Evolutionary conservation across 2,797 vertebrate genomes (phyloP).

Genomic region (Mormyrops boulengeri): DNA sequence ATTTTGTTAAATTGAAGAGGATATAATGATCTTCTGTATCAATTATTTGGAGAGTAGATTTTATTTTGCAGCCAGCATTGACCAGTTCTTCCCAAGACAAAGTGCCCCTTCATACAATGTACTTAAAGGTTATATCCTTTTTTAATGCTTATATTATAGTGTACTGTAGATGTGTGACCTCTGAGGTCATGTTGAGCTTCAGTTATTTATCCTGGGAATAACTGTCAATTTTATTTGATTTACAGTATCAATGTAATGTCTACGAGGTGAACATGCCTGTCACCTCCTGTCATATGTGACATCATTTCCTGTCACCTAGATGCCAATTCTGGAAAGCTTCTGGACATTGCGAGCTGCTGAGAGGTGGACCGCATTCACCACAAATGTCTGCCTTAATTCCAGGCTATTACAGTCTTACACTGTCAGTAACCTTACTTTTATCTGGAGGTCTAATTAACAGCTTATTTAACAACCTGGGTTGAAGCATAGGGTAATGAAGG

Average conservation of each 20-base stretch:
- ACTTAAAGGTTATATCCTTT: background rate
- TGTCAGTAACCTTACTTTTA: background rate
- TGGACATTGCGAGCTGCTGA: background rate
- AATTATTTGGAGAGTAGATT: background rate
- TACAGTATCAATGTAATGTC: background rate
- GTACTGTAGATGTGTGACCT: background rate
- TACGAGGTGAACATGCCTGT: background rate
- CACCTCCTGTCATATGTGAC: background rate
- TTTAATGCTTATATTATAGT: background rate
- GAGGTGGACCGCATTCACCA: background rate
- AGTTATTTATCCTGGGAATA: background rate
- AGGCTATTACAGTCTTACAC: background rate
- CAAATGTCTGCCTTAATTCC: background rate
- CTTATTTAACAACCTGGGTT: background rate
- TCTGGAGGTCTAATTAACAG: background rate
- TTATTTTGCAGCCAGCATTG: background rate
- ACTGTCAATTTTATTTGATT: background rate
- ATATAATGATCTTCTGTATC: background rate
- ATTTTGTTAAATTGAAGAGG: background rate
- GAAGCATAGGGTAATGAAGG: background rate
- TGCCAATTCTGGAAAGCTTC: background rate
- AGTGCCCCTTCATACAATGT: background rate
- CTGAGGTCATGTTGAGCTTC: background rate
- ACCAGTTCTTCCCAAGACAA: background rate
- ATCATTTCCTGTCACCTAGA: background rate